Evolutionary conservation across 35 echinoderm and acorn worm genomes (phyloP).

Genomic region (Lytechinus variegatus): DNA sequence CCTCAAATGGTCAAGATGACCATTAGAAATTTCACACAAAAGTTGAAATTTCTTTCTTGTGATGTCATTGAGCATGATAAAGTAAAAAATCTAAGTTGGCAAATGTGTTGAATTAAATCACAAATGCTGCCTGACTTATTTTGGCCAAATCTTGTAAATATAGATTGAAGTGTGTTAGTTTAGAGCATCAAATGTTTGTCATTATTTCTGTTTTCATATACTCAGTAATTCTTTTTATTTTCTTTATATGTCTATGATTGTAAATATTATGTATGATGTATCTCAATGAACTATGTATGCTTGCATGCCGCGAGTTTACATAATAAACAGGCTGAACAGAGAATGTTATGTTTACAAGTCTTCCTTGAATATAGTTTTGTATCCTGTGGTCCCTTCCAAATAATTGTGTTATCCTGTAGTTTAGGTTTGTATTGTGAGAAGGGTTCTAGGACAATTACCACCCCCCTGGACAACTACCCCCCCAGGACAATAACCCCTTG

Average conservation of each 20-base stretch:
- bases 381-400: neutral
- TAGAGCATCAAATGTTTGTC: neutral
- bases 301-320: neutral
- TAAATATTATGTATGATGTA: neutral
- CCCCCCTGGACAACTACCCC: no score
- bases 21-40: no score
- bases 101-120: no score
- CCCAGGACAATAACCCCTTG: no score
- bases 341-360: neutral
- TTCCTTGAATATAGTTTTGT: neutral
- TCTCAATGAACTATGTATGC: neutral
- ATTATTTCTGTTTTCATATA: neutral
- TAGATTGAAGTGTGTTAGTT: neutral
- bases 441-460: no score
- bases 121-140: neutral
- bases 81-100: no score
- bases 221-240: neutral
- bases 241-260: neutral
- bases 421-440: neutral
- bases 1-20: no score
- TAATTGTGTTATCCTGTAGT: neutral
- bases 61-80: no score
- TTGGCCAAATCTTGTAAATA: neutral
- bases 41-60: no score
- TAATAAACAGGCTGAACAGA: neutral